Conservation (phyloP, 1,140 invertebrate genomes). For the Pissodes strobi region DNA sequence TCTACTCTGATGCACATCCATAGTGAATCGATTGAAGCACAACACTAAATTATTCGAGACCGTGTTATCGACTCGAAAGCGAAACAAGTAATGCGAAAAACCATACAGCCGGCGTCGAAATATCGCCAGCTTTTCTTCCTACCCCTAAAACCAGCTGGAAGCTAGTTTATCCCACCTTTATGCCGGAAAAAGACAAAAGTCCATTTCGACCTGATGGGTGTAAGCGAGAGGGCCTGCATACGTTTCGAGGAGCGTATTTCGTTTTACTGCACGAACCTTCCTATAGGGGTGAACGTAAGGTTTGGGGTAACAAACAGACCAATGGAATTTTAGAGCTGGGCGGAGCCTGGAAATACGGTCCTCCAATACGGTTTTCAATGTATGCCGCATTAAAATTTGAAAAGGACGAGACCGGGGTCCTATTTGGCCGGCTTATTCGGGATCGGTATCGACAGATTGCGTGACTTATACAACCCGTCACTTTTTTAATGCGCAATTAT, state of each 20-base stretch:
- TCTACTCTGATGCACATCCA: slow-evolving; percentile 6
- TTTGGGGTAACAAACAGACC: slow-evolving; percentile 52
- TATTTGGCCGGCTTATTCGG: slow-evolving; percentile 29
- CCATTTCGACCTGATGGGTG: background rate
- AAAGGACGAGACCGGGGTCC: slow-evolving; percentile 23
- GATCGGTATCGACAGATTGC: slow-evolving; percentile 39
- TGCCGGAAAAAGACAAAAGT: slow-evolving; percentile 36
- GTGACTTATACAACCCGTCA: slow-evolving; percentile 21
- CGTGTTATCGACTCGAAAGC: slow-evolving; percentile 30
- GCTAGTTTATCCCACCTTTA: slow-evolving; percentile 45
- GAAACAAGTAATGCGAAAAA: slow-evolving; percentile 54
- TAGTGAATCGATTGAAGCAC: slow-evolving; percentile 30
- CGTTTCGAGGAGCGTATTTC: slow-evolving; percentile 49
- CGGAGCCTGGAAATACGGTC: slow-evolving; percentile 55
- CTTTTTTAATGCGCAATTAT: slow-evolving; percentile 30
- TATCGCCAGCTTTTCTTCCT: slow-evolving; percentile 53
- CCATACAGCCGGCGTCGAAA: slow-evolving; percentile 52
- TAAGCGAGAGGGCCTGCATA: slow-evolving; percentile 33
- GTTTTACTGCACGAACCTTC: slow-evolving; percentile 47
- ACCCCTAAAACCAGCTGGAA: slow-evolving; percentile 46
- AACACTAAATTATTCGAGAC: background rate
- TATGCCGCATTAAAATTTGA: slow-evolving; percentile 39
- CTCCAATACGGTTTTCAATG: slow-evolving; percentile 58
- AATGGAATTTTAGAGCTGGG: slow-evolving; percentile 51
- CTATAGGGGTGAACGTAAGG: slow-evolving; percentile 56